Percentiles rank a stretch among this genome's conserved stretches.
phyloP scores from a whole-genome alignment of 2,113 vertebrate species.

The Phyllostomus discolor region DNA sequence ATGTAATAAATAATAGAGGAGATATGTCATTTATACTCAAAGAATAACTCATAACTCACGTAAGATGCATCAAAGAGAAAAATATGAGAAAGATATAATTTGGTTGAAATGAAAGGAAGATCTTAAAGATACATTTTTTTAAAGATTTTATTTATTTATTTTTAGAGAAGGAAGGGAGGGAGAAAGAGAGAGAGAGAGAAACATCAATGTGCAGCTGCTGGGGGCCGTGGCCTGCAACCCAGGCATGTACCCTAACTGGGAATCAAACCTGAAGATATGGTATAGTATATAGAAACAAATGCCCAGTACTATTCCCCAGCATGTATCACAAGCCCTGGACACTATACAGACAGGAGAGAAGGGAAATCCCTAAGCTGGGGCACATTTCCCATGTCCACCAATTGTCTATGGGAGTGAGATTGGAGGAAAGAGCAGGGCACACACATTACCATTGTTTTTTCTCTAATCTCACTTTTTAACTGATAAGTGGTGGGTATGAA shows the following conservation, averaged over 20 bases:
- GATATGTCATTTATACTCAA: neutral
- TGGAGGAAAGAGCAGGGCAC: neutral
- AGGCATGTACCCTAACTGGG: too few relatives aligned
- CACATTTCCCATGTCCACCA: neutral
- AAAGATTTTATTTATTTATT: too few relatives aligned
- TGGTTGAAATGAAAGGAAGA: neutral
- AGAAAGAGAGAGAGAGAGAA: too few relatives aligned
- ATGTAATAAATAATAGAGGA: neutral
- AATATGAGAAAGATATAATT: neutral
- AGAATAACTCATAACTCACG: neutral
- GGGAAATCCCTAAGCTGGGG: neutral
- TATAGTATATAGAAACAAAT: neutral
- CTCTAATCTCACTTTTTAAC: neutral
- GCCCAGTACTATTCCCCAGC: neutral
- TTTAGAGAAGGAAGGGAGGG: too few relatives aligned
- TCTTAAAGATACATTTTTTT: neutral
- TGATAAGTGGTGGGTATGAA: neutral
- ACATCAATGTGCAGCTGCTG: too few relatives aligned
- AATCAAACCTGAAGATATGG: neutral
- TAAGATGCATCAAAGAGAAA: neutral
- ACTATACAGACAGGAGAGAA: neutral
- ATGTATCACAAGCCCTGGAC: neutral
- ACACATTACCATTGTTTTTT: neutral
- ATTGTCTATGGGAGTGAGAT: too few relatives aligned
- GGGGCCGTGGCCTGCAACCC: too few relatives aligned